Percentiles rank a stretch among this genome's conserved stretches.
Evolutionary conservation across 2,888 invertebrate genomes (phyloP).

Genomic region (Troides aeacus): DNA sequence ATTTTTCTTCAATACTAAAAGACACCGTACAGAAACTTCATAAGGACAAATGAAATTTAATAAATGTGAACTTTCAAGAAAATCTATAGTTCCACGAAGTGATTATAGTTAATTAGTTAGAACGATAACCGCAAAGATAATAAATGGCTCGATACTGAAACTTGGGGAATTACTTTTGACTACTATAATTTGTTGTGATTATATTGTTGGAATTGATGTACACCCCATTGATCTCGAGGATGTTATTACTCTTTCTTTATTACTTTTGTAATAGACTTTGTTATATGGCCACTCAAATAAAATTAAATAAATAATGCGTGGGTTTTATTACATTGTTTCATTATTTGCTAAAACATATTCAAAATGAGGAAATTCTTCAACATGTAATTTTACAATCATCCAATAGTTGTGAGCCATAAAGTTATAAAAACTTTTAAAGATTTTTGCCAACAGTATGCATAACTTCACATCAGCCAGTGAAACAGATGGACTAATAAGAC

Average conservation of each 20-base stretch:
- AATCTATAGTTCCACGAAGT: constrained; percentile 10
- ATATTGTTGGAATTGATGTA: background rate
- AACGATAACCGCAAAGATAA: background rate
- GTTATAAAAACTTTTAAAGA: too few relatives aligned
- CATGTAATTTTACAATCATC: too few relatives aligned
- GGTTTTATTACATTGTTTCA: too few relatives aligned
- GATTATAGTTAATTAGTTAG: constrained; percentile 15
- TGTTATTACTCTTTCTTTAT: background rate
- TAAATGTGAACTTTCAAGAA: background rate
- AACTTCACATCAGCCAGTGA: too few relatives aligned
- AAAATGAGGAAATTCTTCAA: too few relatives aligned
- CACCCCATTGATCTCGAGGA: background rate
- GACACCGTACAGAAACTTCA: too few relatives aligned
- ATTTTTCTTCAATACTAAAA: too few relatives aligned
- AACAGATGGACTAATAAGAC: too few relatives aligned
- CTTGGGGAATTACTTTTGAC: constrained; percentile 10
- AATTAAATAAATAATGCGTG: background rate
- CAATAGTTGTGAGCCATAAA: too few relatives aligned
- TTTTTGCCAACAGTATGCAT: too few relatives aligned
- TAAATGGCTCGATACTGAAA: background rate
- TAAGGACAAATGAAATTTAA: background rate
- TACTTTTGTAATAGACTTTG: background rate
- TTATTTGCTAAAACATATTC: too few relatives aligned
- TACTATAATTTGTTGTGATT: constrained; percentile 9
- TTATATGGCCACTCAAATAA: background rate